A percentile compares a stretch with the other conserved stretches of the same genome.
Evolutionary conservation across 1,140 invertebrate genomes (phyloP).

Genomic region (Drosophila leontia): DNA sequence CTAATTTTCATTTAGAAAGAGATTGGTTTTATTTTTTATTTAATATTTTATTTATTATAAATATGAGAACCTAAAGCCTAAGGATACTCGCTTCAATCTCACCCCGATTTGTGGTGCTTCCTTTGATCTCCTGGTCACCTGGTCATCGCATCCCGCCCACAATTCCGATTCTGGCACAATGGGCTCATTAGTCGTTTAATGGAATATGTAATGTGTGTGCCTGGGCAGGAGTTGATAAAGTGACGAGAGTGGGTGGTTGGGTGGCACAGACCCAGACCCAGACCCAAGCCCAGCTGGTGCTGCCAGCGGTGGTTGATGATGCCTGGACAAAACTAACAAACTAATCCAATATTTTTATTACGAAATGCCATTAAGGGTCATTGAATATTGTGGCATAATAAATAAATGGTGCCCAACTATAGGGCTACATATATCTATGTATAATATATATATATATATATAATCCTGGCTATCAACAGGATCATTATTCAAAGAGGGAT

Average conservation of each 20-base stretch:
- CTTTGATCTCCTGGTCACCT: constrained; percentile 50
- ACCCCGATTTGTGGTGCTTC: neutral
- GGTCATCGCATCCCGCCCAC: constrained; percentile 33
- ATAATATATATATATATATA: constrained; percentile 9
- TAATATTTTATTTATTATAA: too few relatives aligned
- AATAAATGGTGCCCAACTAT: constrained; percentile 65
- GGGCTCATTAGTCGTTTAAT: constrained; percentile 82
- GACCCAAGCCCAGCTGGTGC: constrained; percentile 1
- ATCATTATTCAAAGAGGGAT: constrained; percentile 82
- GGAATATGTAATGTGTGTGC: constrained; percentile 72
- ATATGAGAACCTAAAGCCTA: too few relatives aligned
- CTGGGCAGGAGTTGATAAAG: constrained; percentile 64
- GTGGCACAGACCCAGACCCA: neutral
- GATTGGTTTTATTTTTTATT: too few relatives aligned
- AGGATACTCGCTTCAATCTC: too few relatives aligned
- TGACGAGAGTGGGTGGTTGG: constrained; percentile 42
- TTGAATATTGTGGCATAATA: constrained; percentile 84
- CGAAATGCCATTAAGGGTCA: constrained; percentile 83
- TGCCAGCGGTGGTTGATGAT: constrained; percentile 37
- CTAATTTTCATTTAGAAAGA: too few relatives aligned
- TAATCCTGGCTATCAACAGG: constrained; percentile 80
- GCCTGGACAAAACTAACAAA: constrained; percentile 69
- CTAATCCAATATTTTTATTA: constrained; percentile 84
- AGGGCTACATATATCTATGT: constrained; percentile 15
- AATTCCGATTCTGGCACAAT: constrained; percentile 45